These are phyloP conservation scores for Cantharis nigra DNA, from an alignment of 2,888 invertebrate species.

Conservation along the genomic window DNA sequence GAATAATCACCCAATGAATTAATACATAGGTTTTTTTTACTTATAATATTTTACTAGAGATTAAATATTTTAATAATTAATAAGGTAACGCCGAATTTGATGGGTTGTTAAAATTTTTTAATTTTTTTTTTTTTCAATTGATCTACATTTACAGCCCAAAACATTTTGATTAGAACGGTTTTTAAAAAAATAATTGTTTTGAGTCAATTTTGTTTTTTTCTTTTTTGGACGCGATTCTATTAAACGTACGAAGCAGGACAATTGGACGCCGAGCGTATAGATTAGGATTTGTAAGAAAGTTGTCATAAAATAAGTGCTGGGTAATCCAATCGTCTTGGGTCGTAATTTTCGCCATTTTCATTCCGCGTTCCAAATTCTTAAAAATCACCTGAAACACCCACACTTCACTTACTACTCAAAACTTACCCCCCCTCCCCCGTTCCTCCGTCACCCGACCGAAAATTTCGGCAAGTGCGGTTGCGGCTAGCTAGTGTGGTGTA, in stretches of 20 bases:
- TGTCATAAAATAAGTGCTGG: neutral
- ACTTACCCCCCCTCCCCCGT: neutral
- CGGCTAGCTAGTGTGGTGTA: neutral
- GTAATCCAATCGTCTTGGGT: neutral
- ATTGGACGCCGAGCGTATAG: neutral
- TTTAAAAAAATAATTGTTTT: neutral
- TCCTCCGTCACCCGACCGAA: neutral
- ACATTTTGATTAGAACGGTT: slow-evolving; percentile 23
- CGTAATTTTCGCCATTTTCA: neutral
- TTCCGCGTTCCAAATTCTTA: neutral
- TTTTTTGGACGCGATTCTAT: neutral
- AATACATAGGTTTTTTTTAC: slow-evolving; percentile 19
- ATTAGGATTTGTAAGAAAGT: neutral
- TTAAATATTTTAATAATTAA: slow-evolving; percentile 10
- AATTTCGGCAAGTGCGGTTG: neutral
- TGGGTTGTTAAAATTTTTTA: slow-evolving; percentile 11
- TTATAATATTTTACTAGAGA: slow-evolving; percentile 20
- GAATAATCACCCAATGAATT: slow-evolving; percentile 28
- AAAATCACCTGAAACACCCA: neutral
- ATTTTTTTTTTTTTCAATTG: slow-evolving; percentile 6
- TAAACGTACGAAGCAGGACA: neutral
- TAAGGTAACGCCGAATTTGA: slow-evolving; percentile 17
- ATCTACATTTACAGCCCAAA: slow-evolving; percentile 22
- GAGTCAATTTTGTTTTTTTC: neutral
- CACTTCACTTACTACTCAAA: neutral